Percentiles rank a stretch among this genome's conserved stretches.
phyloP scores from a whole-genome alignment of 2,113 vertebrate species.

The Oncorhynchus masou region DNA sequence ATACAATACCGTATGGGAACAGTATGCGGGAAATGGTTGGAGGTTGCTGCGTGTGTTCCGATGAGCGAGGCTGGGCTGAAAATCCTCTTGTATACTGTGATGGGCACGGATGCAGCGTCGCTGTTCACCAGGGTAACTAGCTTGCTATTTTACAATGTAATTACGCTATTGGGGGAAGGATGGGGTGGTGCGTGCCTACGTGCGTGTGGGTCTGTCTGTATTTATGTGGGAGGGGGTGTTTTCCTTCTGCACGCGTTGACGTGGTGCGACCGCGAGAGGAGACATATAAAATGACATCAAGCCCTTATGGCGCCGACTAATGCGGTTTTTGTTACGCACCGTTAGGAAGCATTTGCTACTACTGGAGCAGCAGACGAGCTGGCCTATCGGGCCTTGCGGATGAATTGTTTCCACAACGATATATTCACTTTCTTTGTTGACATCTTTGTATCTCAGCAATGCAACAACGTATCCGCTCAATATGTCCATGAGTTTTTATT shows the following conservation, averaged over 20 bases:
- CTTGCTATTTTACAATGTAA: constrained; percentile 35
- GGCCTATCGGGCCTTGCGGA: constrained; percentile 65
- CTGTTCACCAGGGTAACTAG: constrained; percentile 90
- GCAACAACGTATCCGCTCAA: not conserved
- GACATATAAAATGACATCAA: constrained; percentile 43
- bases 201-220: constrained; percentile 50
- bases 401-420: constrained; percentile 28
- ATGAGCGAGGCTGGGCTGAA: constrained; percentile 94
- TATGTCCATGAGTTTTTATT: not conserved
- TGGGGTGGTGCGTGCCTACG: constrained; percentile 39
- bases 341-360: constrained; percentile 31
- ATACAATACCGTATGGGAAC: constrained; percentile 69
- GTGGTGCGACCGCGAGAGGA: constrained; percentile 39
- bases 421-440: constrained; percentile 54
- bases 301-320: constrained; percentile 41
- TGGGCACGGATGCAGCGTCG: constrained; percentile 92
- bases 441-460: not conserved
- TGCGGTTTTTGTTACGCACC: constrained; percentile 73
- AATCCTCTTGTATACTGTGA: constrained; percentile 95
- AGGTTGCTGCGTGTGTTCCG: constrained; percentile 95
- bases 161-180: constrained; percentile 39
- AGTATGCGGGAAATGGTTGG: constrained; percentile 97
- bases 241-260: constrained; percentile 45
- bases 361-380: constrained; percentile 3
- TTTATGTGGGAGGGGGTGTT: constrained; percentile 50